phyloP scores from a whole-genome alignment of 2,888 invertebrate genomes.

The Catocala sponsa region DNA sequence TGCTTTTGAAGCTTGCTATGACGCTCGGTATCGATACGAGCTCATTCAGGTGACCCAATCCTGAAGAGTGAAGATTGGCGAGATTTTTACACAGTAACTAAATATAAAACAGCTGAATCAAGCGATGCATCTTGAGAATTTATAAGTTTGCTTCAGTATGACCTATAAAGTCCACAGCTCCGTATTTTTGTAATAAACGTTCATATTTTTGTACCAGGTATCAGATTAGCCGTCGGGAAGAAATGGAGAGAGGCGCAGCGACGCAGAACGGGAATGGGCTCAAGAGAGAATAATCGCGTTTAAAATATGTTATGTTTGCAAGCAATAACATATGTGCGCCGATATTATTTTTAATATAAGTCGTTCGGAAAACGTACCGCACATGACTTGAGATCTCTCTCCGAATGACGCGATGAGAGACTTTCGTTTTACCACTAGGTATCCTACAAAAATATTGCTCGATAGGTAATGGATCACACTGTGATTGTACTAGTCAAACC shows the following conservation, averaged over 20 bases:
- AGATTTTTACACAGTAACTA: constrained; percentile 4
- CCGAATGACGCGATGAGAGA: constrained; percentile 24
- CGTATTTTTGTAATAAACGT: neutral
- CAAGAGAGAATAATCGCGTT: constrained; percentile 86
- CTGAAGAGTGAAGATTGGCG: neutral
- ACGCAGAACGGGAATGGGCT: constrained; percentile 89
- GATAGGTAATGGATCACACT: constrained; percentile 48
- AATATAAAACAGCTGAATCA: neutral
- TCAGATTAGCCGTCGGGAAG: constrained; percentile 87
- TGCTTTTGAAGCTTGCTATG: constrained; percentile 15
- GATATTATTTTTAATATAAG: constrained; percentile 22
- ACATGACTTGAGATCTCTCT: constrained; percentile 18
- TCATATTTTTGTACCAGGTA: constrained; percentile 69
- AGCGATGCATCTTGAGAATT: neutral
- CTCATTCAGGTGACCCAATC: constrained; percentile 2
- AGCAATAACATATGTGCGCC: constrained; percentile 18
- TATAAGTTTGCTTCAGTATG: neutral
- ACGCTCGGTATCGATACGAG: constrained; percentile 1
- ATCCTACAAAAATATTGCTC: constrained; percentile 26
- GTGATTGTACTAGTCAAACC: constrained; percentile 71
- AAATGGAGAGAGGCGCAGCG: constrained; percentile 74
- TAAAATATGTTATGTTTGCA: constrained; percentile 14
- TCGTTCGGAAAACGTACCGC: constrained; percentile 17
- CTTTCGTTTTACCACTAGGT: constrained; percentile 30
- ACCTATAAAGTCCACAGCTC: too few species aligned